Base-by-base conservation (phyloP, 2,888 invertebrate genomes). In the Tachystola acroxantha region DNA sequence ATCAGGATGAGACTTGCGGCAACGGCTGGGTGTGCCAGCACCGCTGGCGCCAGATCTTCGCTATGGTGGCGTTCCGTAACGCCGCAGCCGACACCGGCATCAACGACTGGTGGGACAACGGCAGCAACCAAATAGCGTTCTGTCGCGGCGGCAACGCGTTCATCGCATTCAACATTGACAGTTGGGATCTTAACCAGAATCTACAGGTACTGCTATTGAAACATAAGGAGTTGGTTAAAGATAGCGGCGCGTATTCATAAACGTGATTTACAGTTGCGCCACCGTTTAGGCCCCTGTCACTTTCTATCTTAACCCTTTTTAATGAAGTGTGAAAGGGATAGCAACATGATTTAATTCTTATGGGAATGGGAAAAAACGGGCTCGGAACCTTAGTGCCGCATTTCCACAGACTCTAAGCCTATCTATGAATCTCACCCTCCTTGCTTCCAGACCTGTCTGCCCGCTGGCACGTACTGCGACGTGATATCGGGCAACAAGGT, bases 1-100 rank as follows among this genome's bases (percentile, higher is more conserved):
- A 34, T 37, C 1, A 86, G 86, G 85, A 86, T 35, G 52, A 48
- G 0, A 49, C 72, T 0, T 93, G 93, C 56, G 88, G 88, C 1
- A 89, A 89, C 48, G 92, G 92, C 4, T 94, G 93, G 92, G 72
- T 93, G 0, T 94, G 94, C 57, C 94, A 95, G 69, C 93, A 95
- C 66, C 88, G 94, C 1, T 95, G 94, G 94, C 74, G 91, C 1
- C 91, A 92, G 62, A 92, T 94, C 50, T 90, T 81, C 70, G 89
- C 89, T 42, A 94, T 94, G 94, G 91, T 92, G 0, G 85, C 62
- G 0, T 94, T 94, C 66, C 88, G 91, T 40, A 93, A 93, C 53
- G 88, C 80, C 0, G 93, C 91, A 0, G 81, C 77, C n/a, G 79
- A 70, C 24, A 88, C 90, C 0, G 62, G 52, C 0, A 38, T 91